phyloP scores from a whole-genome alignment of 2,113 vertebrate species.

The Stomatorhinus ivindoensis region DNA sequence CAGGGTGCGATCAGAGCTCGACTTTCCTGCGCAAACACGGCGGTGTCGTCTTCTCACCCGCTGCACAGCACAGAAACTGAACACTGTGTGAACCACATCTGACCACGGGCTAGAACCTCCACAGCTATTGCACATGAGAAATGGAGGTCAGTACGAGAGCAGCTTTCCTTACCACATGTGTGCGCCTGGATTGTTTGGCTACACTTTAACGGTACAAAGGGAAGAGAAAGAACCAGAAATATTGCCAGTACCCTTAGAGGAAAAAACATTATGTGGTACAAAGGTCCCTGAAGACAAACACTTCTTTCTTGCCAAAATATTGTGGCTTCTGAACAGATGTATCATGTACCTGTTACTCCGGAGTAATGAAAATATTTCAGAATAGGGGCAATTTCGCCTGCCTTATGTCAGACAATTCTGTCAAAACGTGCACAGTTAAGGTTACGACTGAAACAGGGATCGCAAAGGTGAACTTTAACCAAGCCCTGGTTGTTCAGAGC shows the following conservation, averaged over 20 bases:
- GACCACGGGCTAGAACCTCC: neutral
- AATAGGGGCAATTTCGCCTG: neutral
- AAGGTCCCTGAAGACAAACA: neutral
- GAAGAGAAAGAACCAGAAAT: neutral
- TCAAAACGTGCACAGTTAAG: neutral
- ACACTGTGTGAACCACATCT: conserved; percentile 4
- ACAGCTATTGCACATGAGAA: neutral
- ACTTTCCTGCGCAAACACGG: conserved; percentile 17
- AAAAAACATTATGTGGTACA: neutral
- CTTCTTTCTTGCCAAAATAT: neutral
- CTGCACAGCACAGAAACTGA: neutral
- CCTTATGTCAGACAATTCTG: neutral
- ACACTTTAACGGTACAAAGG: neutral
- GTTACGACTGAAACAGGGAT: neutral
- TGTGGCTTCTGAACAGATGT: neutral
- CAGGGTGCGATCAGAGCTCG: neutral
- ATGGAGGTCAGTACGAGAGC: conserved; percentile 4
- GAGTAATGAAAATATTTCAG: neutral
- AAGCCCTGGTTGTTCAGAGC: neutral
- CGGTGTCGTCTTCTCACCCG: conserved; percentile 4
- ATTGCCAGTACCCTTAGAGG: neutral
- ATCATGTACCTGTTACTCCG: neutral
- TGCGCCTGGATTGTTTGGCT: neutral
- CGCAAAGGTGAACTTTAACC: neutral
- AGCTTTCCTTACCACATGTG: neutral